Evolutionary conservation across 2,888 invertebrate species (phyloP), one percentile per base, ranked within the genome.

Genomic region (Andrena fulva): DNA sequence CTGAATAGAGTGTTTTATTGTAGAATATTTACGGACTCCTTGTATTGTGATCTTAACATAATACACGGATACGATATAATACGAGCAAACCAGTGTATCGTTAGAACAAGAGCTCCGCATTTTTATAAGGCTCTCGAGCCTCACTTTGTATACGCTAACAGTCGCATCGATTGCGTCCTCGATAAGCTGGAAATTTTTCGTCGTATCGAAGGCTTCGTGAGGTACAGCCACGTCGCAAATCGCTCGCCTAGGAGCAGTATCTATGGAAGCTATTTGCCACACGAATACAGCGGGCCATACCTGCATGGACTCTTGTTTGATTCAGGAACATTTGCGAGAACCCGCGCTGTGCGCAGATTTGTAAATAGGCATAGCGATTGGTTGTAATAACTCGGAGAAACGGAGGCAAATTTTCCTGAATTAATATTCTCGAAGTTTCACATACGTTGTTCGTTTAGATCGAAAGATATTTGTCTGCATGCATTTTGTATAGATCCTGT

Each of bases 21-120:
- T 89, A 88, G 89, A 83, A 95, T 96, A 93, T 95, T 95, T 94
- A 95, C 95, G 91, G 95, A 95, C 92, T 95, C 95, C 88, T 94
- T 95, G 89, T 95, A 95, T 94, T 95, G 95, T 90, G 96, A 96
- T 94, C 94, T 96, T 92, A 95, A 95, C 93, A 94, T 96, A 93
- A 94, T 95, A 91, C 95, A 95, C 92, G 95, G 95, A 90, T 95
- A 94, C 94, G 93, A 95, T 92, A 94, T 95, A 94, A 94, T 96
- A 94, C 94, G 94, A 92, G 95, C 95, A 86, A 95, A 96, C 94
- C 94, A 95, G 92, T 95, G 96, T 92, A 95, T 96, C 89, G 92
- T 96, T 91, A 95, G 94, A 94, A 94, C 95, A 91, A 95, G 96
- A 93, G 95, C 95, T 79, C 94, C 95, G 88, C 94, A 94, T 90